phyloP scores from a whole-genome alignment of 2,888 invertebrate genomes.

The Thereva nobilitata region DNA sequence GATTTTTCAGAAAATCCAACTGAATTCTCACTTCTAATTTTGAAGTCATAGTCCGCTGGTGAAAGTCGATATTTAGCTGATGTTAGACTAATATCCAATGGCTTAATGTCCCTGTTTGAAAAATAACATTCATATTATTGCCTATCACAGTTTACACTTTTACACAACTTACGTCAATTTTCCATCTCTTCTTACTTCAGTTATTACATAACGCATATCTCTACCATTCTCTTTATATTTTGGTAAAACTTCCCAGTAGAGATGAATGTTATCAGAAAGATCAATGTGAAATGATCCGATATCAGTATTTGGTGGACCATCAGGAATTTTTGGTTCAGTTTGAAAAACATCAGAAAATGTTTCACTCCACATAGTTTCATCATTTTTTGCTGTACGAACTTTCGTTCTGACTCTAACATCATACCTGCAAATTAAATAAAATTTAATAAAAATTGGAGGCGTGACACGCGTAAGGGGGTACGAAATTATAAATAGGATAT shows the following conservation, averaged over 20 bases:
- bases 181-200: slow-evolving; percentile 50
- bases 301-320: slow-evolving; percentile 69
- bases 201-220: slow-evolving; percentile 72
- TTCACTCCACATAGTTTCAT: slow-evolving; percentile 70
- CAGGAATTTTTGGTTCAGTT: slow-evolving; percentile 64
- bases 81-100: slow-evolving; percentile 15
- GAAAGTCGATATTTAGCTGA: slow-evolving; percentile 33
- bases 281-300: slow-evolving; percentile 74
- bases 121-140: not conserved
- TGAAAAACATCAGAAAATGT: slow-evolving; percentile 65
- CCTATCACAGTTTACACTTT: not conserved
- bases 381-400: slow-evolving; percentile 61
- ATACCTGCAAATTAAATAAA: slow-evolving; percentile 60
- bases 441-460: slow-evolving; percentile 45
- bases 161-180: slow-evolving; percentile 46
- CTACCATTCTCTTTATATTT: slow-evolving; percentile 72
- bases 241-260: slow-evolving; percentile 80
- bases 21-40: slow-evolving; percentile 66
- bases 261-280: slow-evolving; percentile 65
- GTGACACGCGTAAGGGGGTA: too few species aligned
- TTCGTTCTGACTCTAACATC: slow-evolving; percentile 72
- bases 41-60: slow-evolving; percentile 51
- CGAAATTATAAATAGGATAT: too few species aligned
- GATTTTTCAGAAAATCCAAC: slow-evolving; percentile 64
- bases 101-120: not conserved